phyloP scores from a whole-genome alignment of 2,888 invertebrate species.

The Ochlodes sylvanus region DNA sequence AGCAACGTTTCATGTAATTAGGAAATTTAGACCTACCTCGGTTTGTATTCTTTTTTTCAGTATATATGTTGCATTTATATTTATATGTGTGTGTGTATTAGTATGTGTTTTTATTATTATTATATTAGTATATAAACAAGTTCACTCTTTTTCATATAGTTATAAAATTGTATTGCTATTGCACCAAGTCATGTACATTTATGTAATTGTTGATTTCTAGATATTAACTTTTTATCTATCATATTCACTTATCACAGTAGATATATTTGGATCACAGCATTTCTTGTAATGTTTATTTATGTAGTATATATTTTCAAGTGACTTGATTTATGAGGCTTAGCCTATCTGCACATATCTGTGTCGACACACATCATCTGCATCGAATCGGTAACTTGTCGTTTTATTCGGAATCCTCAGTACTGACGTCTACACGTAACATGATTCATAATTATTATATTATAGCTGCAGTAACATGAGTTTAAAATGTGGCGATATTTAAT shows the following conservation, averaged over 20 bases:
- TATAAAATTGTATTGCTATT: not conserved
- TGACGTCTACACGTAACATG: no score
- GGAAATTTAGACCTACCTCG: slow-evolving; percentile 26
- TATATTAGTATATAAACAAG: no score
- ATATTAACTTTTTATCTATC: not conserved
- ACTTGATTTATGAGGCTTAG: not conserved
- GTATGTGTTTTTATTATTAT: slow-evolving; percentile 3
- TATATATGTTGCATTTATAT: slow-evolving; percentile 40
- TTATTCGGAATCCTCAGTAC: no score
- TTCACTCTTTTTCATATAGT: no score
- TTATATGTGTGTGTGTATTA: slow-evolving; percentile 12
- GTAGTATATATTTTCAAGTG: not conserved
- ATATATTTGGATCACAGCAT: not conserved
- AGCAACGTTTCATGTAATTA: slow-evolving; percentile 12
- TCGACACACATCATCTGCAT: no score
- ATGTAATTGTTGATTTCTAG: not conserved
- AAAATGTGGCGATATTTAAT: no score
- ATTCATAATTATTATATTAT: no score
- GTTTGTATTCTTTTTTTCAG: slow-evolving; percentile 33
- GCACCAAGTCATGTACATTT: not conserved
- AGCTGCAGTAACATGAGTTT: no score
- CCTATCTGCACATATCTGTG: no score
- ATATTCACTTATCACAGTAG: slow-evolving; percentile 17
- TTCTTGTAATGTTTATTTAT: not conserved
- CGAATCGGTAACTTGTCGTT: no score